Evolutionary conservation across 2,797 vertebrate species (phyloP), one percentile per base, ranked within the genome.

Genomic region (Thripadectes ignobilis): DNA sequence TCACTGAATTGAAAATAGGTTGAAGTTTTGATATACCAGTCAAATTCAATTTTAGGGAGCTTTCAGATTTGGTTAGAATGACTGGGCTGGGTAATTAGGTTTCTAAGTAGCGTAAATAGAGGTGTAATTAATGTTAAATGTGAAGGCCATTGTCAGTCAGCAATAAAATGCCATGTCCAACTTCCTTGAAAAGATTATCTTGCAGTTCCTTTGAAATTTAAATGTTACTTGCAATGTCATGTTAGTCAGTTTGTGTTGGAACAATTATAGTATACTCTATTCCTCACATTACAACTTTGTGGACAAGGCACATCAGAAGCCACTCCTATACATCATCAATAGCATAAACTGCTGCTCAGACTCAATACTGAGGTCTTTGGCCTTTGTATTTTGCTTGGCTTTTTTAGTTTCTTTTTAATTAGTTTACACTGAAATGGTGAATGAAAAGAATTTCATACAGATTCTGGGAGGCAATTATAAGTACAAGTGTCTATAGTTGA

Each of bases 1-100:
- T 43, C 22, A 58, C 62, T 74, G 58, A 62, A 88, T 34, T 89
- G 68, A 68, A 92, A 74, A 73, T 34, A 16, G 45, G 76, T 59
- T 87, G 23, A 68, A 89, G 22, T 94, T 92, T 92, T 77, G 61
- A 54, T 69, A 68, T 65, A 66, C 38, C 39, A 49, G 30, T 79
- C 4, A 6, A 72, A 67, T 82, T 72, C 41, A 88, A 71, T 96
- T 78, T 88, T 81, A 66, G 36, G 58, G 23, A 34, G 26, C 71
- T 92, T 92, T 93, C 88, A 86, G 45, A 77, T 75, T 69, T 91
- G 34, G 24, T 82, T 88, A 74, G 34, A 92, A 72, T 84, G 63
- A 78, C 14, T 57, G 16, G 15, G n/a, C 48, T 68, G 57, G 54
- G 59, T 74, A 88, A 89, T 77, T 74, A 65, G 34, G 41, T 93